Percentiles rank a stretch among this genome's conserved stretches.
Evolutionary conservation across 2,113 vertebrate species (phyloP).

Genomic region (Burhinus bistriatus): DNA sequence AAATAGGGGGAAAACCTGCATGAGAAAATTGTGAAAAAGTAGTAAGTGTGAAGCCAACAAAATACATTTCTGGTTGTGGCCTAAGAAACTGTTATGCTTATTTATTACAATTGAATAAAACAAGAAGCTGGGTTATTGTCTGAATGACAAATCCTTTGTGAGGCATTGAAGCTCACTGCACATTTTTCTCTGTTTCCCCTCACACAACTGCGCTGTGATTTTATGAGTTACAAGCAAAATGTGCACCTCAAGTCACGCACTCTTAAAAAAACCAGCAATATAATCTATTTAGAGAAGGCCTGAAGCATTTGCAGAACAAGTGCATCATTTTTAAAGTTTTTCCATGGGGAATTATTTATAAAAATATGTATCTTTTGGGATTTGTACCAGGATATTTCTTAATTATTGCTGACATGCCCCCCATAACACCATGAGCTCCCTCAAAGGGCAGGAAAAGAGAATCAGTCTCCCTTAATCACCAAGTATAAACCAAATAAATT

Average conservation of each 20-base stretch:
- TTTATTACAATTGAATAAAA: background rate
- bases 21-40: background rate
- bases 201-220: background rate
- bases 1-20: background rate
- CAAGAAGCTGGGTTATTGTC: background rate
- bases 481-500: constrained; percentile 61
- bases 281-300: constrained; percentile 63
- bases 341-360: constrained; percentile 55
- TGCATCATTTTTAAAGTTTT: constrained; percentile 45
- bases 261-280: constrained; percentile 35
- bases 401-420: constrained; percentile 68
- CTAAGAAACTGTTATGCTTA: background rate
- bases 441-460: constrained; percentile 63
- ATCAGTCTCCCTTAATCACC: constrained; percentile 55
- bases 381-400: constrained; percentile 61
- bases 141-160: background rate
- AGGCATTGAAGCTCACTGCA: background rate
- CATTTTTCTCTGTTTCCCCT: background rate
- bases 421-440: constrained; percentile 50
- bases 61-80: background rate
- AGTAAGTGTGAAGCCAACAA: background rate
- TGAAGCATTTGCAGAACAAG: constrained; percentile 57
- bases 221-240: constrained; percentile 44
- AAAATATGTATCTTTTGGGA: constrained; percentile 60
- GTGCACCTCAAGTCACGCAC: constrained; percentile 52